These are phyloP conservation scores for Diadromus collaris DNA, from an alignment of 2,888 invertebrate species.

Conservation along the genomic window DNA sequence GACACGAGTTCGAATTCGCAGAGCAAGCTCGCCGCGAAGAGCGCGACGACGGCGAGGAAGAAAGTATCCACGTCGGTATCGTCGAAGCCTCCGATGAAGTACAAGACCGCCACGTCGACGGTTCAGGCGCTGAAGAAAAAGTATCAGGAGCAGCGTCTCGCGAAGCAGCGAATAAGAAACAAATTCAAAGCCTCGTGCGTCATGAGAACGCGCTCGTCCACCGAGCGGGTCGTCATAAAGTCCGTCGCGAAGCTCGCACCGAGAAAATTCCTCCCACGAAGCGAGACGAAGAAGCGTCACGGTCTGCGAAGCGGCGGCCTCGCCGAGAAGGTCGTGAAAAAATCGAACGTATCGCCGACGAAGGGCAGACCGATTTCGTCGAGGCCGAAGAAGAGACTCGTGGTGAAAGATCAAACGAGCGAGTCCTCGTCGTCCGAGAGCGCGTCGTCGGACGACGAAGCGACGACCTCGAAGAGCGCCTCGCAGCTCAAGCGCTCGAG, in stretches of 20 bases:
- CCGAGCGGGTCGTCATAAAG: slow-evolving; percentile 77
- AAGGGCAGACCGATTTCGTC: slow-evolving; percentile 64
- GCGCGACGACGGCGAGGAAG: slow-evolving; percentile 71
- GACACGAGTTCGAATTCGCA: slow-evolving; percentile 61
- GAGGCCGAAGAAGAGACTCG: slow-evolving; percentile 69
- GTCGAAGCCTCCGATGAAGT: slow-evolving; percentile 70
- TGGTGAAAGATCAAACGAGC: slow-evolving; percentile 63
- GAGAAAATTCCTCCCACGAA: slow-evolving; percentile 66
- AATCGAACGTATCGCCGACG: slow-evolving; percentile 36
- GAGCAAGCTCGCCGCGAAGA: slow-evolving; percentile 75
- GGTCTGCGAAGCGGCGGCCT: slow-evolving; percentile 73
- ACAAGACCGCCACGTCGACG: slow-evolving; percentile 77
- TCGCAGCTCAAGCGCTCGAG: slow-evolving; percentile 53
- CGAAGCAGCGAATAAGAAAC: slow-evolving; percentile 79
- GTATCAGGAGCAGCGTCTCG: slow-evolving; percentile 84
- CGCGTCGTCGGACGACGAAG: slow-evolving; percentile 60
- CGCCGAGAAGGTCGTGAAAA: slow-evolving; percentile 57
- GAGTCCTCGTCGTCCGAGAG: slow-evolving; percentile 64
- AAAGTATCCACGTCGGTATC: slow-evolving; percentile 66
- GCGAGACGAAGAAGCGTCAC: slow-evolving; percentile 66
- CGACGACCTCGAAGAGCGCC: slow-evolving; percentile 53
- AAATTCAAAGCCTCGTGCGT: slow-evolving; percentile 76
- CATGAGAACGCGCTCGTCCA: slow-evolving; percentile 81
- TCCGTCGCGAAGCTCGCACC: slow-evolving; percentile 71
- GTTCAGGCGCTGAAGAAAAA: slow-evolving; percentile 83